phyloP scores from a whole-genome alignment of 2,888 invertebrate genomes.

The Hyalella azteca region DNA sequence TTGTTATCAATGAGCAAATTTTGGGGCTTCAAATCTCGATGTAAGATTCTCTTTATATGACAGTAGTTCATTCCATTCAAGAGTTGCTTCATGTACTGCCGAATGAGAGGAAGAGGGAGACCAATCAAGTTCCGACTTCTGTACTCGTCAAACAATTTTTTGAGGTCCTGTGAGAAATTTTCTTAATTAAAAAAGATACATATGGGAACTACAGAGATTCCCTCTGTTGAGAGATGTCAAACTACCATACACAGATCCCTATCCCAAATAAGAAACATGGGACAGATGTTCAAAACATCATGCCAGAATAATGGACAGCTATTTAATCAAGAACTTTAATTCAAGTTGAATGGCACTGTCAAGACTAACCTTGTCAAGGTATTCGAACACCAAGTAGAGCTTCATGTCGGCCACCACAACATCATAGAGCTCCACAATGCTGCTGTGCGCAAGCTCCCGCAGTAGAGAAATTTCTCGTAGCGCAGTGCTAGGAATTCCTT shows the following conservation, averaged over 20 bases:
- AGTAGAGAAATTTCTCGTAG: constrained; percentile 93
- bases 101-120: constrained; percentile 60
- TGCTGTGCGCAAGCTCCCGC: constrained; percentile 86
- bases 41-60: constrained; percentile 86
- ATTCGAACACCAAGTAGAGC: constrained; percentile 93
- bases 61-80: constrained; percentile 87
- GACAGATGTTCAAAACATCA: no score
- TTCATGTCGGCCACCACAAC: constrained; percentile 85
- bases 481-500: constrained; percentile 97
- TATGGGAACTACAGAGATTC: no score
- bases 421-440: constrained; percentile 87
- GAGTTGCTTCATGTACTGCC: constrained; percentile 83
- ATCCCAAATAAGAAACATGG: no score
- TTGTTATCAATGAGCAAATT: constrained; percentile 55
- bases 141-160: constrained; percentile 56
- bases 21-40: constrained; percentile 63
- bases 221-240: no score
- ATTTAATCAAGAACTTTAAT: no score
- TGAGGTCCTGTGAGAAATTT: constrained; percentile 40
- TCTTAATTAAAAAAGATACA: constrained; percentile 29
- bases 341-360: no score
- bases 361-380: constrained; percentile 75
- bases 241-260: no score
- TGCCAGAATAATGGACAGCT: no score
- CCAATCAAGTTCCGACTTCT: constrained; percentile 61